Evolutionary conservation across 2,113 vertebrate genomes (phyloP).

Genomic region (Melospiza melodia): DNA sequence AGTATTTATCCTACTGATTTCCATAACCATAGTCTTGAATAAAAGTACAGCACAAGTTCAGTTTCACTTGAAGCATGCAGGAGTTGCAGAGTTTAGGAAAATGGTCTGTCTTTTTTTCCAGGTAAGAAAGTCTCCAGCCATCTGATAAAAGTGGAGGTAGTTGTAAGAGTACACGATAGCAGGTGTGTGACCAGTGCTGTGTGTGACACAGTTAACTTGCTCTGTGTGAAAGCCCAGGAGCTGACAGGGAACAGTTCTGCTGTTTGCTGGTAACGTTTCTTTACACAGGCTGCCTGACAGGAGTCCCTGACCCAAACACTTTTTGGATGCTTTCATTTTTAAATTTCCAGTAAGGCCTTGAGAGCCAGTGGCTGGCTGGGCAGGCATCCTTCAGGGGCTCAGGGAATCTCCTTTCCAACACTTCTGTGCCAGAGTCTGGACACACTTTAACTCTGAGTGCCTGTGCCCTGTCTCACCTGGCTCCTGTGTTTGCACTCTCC

Average conservation of each 20-base stretch:
- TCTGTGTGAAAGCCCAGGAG: not conserved
- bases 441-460: not conserved
- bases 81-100: not conserved
- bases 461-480: not conserved
- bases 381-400: not conserved
- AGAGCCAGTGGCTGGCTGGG: not conserved
- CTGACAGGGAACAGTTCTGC: not conserved
- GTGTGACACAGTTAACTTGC: not conserved
- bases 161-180: not conserved
- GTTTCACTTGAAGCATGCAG: conserved; percentile 36
- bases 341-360: not conserved
- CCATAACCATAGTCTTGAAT: conserved; percentile 12
- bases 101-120: not conserved
- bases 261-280: not conserved
- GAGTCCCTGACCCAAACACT: not conserved
- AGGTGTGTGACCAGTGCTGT: conserved; percentile 23
- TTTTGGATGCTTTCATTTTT: not conserved
- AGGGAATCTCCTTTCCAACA: not conserved
- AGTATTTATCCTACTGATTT: not conserved
- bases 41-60: not conserved
- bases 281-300: not conserved
- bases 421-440: not conserved
- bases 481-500: not conserved
- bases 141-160: conserved; percentile 53
- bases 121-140: conserved; percentile 19